Conservation (phyloP, 2,113 vertebrate genomes). For the Ptilorrhoa leucosticta region DNA sequence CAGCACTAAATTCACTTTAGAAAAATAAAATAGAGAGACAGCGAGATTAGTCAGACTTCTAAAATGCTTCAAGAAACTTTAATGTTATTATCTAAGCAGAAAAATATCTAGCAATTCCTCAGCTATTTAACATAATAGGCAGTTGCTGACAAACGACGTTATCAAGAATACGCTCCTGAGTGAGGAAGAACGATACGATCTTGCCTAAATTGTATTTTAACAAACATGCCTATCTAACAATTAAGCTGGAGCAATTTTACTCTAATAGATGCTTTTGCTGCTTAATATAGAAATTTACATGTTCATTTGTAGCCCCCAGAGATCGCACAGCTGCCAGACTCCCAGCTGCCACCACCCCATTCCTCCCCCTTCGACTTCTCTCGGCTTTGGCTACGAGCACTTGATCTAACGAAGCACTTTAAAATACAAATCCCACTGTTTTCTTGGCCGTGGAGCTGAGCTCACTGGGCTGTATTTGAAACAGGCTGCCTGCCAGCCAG, state of each 20-base stretch:
- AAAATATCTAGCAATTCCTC: slow-evolving; percentile 59
- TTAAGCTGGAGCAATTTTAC: slow-evolving; percentile 62
- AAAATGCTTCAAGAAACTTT: slow-evolving; percentile 59
- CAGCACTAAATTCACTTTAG: slow-evolving; percentile 54
- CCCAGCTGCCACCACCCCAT: slow-evolving; percentile 30
- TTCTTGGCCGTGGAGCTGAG: neutral
- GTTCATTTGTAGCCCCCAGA: slow-evolving; percentile 63
- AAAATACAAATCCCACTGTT: slow-evolving; percentile 50
- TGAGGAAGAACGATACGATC: slow-evolving; percentile 45
- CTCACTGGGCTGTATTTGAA: slow-evolving; percentile 27
- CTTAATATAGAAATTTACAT: slow-evolving; percentile 68
- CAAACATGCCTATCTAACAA: slow-evolving; percentile 67
- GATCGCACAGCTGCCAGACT: slow-evolving; percentile 49
- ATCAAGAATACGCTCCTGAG: slow-evolving; percentile 28
- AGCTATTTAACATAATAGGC: slow-evolving; percentile 66
- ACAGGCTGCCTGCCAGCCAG: slow-evolving; percentile 40
- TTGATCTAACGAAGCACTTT: slow-evolving; percentile 24
- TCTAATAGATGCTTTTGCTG: slow-evolving; percentile 56
- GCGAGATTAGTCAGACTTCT: slow-evolving; percentile 64
- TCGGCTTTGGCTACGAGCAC: slow-evolving; percentile 14
- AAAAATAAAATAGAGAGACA: slow-evolving; percentile 61
- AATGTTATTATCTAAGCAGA: slow-evolving; percentile 67
- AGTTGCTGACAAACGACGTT: slow-evolving; percentile 61
- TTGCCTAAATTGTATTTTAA: slow-evolving; percentile 60
- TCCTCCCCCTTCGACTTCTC: neutral